Percentiles rank a stretch among this genome's conserved stretches.
These are phyloP conservation scores for Hypanus sabinus DNA, from an alignment of 2,113 vertebrate species.

Conservation along the genomic window DNA sequence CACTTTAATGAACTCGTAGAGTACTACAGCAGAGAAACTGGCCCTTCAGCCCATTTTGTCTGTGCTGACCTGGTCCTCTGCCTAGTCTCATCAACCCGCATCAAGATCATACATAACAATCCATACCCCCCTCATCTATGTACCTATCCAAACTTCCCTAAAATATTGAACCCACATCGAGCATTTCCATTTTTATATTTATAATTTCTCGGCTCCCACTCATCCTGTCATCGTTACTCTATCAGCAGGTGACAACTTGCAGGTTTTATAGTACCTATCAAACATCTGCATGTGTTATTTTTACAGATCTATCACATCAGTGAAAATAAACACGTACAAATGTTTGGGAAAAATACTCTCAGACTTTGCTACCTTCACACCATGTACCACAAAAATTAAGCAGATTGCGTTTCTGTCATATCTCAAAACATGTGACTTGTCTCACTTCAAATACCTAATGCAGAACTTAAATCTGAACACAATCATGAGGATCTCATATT, in stretches of 20 bases:
- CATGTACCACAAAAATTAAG: background rate
- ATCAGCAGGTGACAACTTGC: background rate
- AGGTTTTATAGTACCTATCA: background rate
- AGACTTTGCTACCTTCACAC: background rate
- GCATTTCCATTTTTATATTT: too few relatives aligned
- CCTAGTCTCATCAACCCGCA: too few relatives aligned
- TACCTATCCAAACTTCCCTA: too few relatives aligned
- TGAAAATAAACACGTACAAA: slow-evolving; percentile 13
- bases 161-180: too few relatives aligned
- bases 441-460: background rate
- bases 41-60: too few relatives aligned
- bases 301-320: background rate
- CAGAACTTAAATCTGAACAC: background rate
- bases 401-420: background rate
- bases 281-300: background rate
- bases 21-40: too few relatives aligned
- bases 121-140: too few relatives aligned
- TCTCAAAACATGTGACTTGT: background rate
- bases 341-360: background rate
- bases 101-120: too few relatives aligned
- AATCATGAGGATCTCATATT: background rate
- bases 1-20: too few relatives aligned
- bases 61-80: too few relatives aligned
- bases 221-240: background rate
- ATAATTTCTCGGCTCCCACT: too few relatives aligned